Conservation (phyloP, 2,888 invertebrate genomes). For the Dorcus hopei region DNA sequence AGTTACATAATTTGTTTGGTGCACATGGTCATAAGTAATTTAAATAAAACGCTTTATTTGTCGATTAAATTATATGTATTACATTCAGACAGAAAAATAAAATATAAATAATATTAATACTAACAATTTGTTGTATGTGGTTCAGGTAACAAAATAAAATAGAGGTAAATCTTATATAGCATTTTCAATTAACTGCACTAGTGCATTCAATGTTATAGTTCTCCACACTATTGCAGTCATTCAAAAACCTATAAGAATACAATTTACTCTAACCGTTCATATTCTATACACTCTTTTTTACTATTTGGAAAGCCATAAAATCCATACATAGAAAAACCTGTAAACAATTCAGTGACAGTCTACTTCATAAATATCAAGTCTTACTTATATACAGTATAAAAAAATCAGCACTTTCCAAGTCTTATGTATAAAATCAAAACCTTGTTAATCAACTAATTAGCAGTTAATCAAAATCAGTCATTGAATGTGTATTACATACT, state of each 20-base stretch:
- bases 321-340: constrained; percentile 69
- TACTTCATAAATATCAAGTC: constrained; percentile 12
- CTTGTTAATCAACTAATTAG: neutral
- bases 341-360: constrained; percentile 32
- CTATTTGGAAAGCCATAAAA: constrained; percentile 63
- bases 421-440: neutral
- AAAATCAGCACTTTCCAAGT: constrained; percentile 2
- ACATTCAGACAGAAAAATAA: neutral
- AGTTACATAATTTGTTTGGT: too few species aligned
- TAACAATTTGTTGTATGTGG: too few species aligned
- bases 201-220: too few species aligned
- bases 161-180: too few species aligned
- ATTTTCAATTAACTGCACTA: too few species aligned
- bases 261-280: constrained; percentile 42
- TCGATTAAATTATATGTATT: neutral
- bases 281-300: constrained; percentile 41
- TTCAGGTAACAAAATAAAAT: too few species aligned
- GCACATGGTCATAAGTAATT: neutral
- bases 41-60: neutral
- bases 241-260: neutral
- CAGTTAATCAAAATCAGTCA: neutral
- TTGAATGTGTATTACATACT: neutral
- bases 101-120: neutral
- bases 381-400: constrained; percentile 12
- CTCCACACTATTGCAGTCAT: neutral